A percentile compares a stretch with the other conserved stretches of the same genome.
These are phyloP conservation scores for Bombus difficillimus DNA, from an alignment of 1,140 invertebrate species.

Conservation along the genomic window DNA sequence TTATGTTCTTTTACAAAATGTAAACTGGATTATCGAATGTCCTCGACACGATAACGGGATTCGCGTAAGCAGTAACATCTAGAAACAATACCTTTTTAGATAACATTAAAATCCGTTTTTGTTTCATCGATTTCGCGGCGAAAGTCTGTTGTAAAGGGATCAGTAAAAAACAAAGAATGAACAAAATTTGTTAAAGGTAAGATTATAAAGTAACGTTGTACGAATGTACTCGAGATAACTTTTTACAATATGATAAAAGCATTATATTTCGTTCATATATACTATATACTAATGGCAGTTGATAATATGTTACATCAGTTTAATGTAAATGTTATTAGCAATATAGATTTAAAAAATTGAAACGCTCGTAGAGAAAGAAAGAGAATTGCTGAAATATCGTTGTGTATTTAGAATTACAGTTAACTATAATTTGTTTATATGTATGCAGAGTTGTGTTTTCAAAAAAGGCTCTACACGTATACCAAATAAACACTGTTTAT, in stretches of 20 bases:
- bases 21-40: conserved; percentile 7
- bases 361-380: conserved; percentile 8
- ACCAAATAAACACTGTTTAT: conserved; percentile 49
- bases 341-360: conserved; percentile 12
- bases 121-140: conserved; percentile 8
- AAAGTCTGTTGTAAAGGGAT: conserved; percentile 30
- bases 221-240: background rate
- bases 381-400: conserved; percentile 30
- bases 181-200: conserved; percentile 21
- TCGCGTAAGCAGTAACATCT: conserved; percentile 1
- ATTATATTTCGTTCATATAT: conserved; percentile 39
- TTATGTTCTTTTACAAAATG: conserved; percentile 4
- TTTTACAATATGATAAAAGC: conserved; percentile 24
- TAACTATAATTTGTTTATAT: conserved; percentile 41
- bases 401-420: conserved; percentile 30
- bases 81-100: background rate
- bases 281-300: conserved; percentile 47
- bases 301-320: conserved; percentile 31
- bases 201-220: conserved; percentile 17
- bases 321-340: conserved; percentile 40
- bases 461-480: conserved; percentile 48
- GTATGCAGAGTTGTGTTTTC: conserved; percentile 42
- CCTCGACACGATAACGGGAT: conserved; percentile 14
- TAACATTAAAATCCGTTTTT: background rate
- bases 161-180: background rate